Evolutionary conservation across 2,888 invertebrate species (phyloP).

Genomic region (Norana najaformis): DNA sequence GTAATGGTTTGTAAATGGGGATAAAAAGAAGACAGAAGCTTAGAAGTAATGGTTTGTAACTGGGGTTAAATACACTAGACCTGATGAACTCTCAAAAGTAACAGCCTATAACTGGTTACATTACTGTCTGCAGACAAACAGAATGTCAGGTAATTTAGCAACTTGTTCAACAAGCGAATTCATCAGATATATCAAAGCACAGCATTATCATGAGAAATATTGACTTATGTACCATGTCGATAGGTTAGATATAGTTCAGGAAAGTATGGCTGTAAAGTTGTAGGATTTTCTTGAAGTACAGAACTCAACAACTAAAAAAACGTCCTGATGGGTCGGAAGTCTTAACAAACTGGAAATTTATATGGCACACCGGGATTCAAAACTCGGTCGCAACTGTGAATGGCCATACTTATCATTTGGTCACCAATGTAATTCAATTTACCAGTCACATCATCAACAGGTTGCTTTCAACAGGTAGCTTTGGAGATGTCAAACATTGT

Average conservation of each 20-base stretch:
- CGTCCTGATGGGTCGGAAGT: background rate
- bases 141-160: background rate
- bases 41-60: too few species aligned
- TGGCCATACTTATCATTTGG: too few species aligned
- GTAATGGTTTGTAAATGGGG: too few species aligned
- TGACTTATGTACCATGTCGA: too few species aligned
- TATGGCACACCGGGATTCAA: background rate
- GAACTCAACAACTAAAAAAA: too few species aligned
- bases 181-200: background rate
- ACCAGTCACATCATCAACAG: background rate
- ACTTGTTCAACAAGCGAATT: background rate
- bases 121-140: background rate
- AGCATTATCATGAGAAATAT: background rate
- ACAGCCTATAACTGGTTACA: background rate
- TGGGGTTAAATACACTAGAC: too few species aligned
- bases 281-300: too few species aligned
- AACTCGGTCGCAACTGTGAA: background rate
- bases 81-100: slow-evolving; percentile 5
- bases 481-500: background rate
- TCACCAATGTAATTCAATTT: background rate
- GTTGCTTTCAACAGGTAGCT: background rate
- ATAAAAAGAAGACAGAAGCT: too few species aligned
- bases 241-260: background rate
- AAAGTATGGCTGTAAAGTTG: background rate
- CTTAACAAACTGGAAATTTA: slow-evolving; percentile 4